Base-by-base conservation (phyloP, 1,140 invertebrate genomes). In the Drosophila chauvacae region DNA sequence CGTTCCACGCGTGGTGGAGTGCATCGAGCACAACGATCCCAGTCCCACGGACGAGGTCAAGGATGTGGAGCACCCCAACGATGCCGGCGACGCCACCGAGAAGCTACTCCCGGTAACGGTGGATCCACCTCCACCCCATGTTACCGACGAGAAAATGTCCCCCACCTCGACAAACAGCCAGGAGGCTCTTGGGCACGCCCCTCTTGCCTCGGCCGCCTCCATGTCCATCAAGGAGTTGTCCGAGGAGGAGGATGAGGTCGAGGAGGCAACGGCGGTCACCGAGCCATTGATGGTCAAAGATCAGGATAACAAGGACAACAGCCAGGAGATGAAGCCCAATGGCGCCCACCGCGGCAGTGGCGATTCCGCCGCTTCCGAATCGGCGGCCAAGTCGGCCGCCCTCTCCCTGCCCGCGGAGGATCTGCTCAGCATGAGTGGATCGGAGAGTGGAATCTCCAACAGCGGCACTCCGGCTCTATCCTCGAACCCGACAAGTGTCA, bases 131-230 rank as follows among this genome's bases (percentile, higher is more conserved):
- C 70, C 65, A 69, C 92, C 62, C 63, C 93, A 7, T 92, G 92
- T 69, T 83, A 86, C 4, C 20, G 59, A 78, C 11, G 94, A 94
- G 47, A 94, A 94, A 48, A 84, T 93, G 5, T 94, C 94, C 0
- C 94, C 94, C 7, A 94, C 94, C 6, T 88, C 85, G 0, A 92
- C 81, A 0, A 92, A 93, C 44, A 94, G 93, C 60, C 93, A 94
- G 63, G 94, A 94, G 66, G 93, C 90, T 0, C 93, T 92, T 0
- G 20, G 85, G 39, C 85, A 85, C 63, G 86, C 80, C n/a, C 80
- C 18, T 74, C 93, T 48, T 82, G 93, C 37, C 86, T 93, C 74
- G 57, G 93, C 81, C 92, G 93, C 75, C 93, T 94, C 75, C 57
- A 91, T 87, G 85, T 83, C 80, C 62, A 92, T 85, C 35, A 88